Evolutionary conservation across 2,797 vertebrate species (phyloP).

Genomic region (Menidia menidia): DNA sequence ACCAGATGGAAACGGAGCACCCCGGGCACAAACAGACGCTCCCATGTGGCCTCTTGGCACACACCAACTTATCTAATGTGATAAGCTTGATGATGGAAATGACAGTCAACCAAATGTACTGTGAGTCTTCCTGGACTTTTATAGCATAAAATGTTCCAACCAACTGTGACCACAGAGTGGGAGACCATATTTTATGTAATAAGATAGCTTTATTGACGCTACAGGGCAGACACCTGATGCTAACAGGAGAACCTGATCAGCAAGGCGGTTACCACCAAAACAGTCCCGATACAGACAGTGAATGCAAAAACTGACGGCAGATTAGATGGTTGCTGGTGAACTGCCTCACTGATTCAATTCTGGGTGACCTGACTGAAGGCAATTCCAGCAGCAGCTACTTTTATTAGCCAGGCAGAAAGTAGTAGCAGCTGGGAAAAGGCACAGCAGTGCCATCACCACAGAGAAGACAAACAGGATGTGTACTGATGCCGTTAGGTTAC

Average conservation of each 20-base stretch:
- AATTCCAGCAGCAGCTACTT: constrained; percentile 32
- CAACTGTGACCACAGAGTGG: constrained; percentile 19
- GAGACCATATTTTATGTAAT: constrained; percentile 29
- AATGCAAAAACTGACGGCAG: constrained; percentile 9
- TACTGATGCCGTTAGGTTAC: constrained; percentile 17
- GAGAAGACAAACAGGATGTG: background rate
- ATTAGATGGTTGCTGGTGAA: constrained; percentile 13
- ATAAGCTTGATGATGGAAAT: constrained; percentile 28
- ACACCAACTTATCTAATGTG: constrained; percentile 31
- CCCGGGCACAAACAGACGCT: constrained; percentile 59
- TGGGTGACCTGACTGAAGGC: constrained; percentile 32
- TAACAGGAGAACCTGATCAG: constrained; percentile 53
- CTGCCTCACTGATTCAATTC: constrained; percentile 19
- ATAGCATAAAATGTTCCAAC: constrained; percentile 1
- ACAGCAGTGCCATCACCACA: constrained; percentile 38
- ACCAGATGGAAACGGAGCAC: constrained; percentile 60
- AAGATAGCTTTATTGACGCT: constrained; percentile 48
- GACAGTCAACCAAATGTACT: constrained; percentile 11
- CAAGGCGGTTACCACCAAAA: constrained; percentile 31
- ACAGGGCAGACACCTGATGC: constrained; percentile 61
- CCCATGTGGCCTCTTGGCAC: constrained; percentile 56
- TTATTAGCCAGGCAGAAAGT: constrained; percentile 36
- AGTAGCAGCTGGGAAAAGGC: constrained; percentile 27
- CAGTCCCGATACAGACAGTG: constrained; percentile 11
- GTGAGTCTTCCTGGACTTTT: constrained; percentile 8